phyloP scores from a whole-genome alignment of 2,888 invertebrate genomes.

The Endomychus coccineus region DNA sequence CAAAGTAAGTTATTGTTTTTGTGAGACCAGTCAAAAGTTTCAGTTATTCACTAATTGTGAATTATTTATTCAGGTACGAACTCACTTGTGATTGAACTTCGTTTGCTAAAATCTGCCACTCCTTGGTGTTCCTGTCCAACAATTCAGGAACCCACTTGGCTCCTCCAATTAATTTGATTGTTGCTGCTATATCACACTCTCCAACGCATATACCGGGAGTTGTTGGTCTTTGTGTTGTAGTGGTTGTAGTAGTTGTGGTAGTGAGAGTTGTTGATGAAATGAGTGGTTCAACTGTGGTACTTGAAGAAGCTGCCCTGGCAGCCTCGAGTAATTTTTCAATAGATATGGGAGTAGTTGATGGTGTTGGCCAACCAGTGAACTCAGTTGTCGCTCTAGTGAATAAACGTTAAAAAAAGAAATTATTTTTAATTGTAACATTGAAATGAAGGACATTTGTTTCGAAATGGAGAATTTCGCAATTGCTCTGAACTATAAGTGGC shows the following conservation, averaged over 20 bases:
- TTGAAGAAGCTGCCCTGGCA: slow-evolving; percentile 54
- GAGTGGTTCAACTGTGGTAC: slow-evolving; percentile 43
- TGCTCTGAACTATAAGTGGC: too few relatives aligned
- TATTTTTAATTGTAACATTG: too few relatives aligned
- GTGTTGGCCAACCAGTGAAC: slow-evolving; percentile 87
- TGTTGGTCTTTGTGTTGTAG: slow-evolving; percentile 63
- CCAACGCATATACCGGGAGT: slow-evolving; percentile 71
- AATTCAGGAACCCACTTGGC: slow-evolving; percentile 80
- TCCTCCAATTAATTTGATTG: slow-evolving; percentile 75
- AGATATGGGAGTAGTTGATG: slow-evolving; percentile 79
- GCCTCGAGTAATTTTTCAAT: slow-evolving; percentile 71
- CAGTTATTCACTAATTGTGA: too few relatives aligned
- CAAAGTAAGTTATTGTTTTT: too few relatives aligned
- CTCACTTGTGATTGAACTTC: slow-evolving; percentile 73
- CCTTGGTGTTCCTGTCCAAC: slow-evolving; percentile 76
- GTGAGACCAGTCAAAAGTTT: too few relatives aligned
- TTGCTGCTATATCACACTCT: slow-evolving; percentile 80
- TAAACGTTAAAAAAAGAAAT: too few relatives aligned
- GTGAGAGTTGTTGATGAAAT: slow-evolving; percentile 44
- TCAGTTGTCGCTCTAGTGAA: slow-evolving; percentile 80
- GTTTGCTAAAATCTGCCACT: slow-evolving; percentile 76
- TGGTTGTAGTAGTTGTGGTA: slow-evolving; percentile 60
- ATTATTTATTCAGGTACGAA: too few relatives aligned
- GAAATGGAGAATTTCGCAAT: too few relatives aligned
- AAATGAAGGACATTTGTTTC: too few relatives aligned